Evolutionary conservation across 1,140 invertebrate genomes (phyloP).

Genomic region (Caenorhabditis remanei): DNA sequence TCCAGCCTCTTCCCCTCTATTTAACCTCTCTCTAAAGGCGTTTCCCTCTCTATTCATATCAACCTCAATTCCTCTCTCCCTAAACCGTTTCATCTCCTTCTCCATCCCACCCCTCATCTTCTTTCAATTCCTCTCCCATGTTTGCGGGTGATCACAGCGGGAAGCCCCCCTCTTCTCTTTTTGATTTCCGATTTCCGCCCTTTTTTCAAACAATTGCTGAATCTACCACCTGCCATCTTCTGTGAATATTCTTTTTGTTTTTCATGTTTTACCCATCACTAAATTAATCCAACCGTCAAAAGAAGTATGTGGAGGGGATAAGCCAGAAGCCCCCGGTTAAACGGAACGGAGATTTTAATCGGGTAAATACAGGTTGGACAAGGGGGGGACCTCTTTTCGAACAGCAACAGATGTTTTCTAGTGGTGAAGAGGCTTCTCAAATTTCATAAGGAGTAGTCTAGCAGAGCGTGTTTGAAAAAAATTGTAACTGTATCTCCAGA

Average conservation of each 20-base stretch:
- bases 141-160: slow-evolving; percentile 51
- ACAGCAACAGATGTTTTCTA: slow-evolving; percentile 10
- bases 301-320: too few relatives aligned
- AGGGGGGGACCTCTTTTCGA: background rate
- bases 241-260: background rate
- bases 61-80: too few relatives aligned
- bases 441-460: background rate
- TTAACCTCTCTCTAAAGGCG: too few relatives aligned
- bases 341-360: slow-evolving; percentile 22
- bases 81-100: too few relatives aligned
- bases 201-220: background rate
- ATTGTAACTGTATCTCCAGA: too few relatives aligned
- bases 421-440: background rate
- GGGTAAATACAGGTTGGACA: slow-evolving; percentile 20
- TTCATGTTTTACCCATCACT: too few relatives aligned
- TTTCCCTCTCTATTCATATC: too few relatives aligned
- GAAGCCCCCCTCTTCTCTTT: background rate
- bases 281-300: too few relatives aligned
- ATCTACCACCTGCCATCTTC: background rate
- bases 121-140: background rate
- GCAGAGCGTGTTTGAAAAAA: too few relatives aligned
- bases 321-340: too few relatives aligned
- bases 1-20: too few relatives aligned
- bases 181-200: background rate
- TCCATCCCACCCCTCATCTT: background rate